These are phyloP conservation scores for Typhlomys cinereus DNA, from an alignment of 2,113 vertebrate genomes.

Conservation along the genomic window DNA sequence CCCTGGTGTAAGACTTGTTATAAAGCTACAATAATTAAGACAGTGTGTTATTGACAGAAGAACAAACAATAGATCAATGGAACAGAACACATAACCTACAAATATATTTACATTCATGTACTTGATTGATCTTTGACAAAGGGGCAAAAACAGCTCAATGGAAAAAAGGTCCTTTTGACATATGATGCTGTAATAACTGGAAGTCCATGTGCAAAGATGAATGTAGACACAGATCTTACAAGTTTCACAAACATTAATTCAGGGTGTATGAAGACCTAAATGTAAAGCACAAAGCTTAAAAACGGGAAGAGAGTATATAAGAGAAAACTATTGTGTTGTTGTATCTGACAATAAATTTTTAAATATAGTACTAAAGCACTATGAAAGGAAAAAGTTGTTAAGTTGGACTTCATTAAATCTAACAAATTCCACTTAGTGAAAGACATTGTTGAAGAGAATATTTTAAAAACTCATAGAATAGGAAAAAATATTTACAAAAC, in stretches of 20 bases:
- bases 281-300: background rate
- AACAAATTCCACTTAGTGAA: background rate
- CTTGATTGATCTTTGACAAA: background rate
- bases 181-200: background rate
- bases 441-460: background rate
- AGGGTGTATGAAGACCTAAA: background rate
- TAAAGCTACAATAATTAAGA: slow-evolving; percentile 2
- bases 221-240: background rate
- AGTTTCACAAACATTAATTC: background rate
- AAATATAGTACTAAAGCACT: background rate
- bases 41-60: background rate
- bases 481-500: background rate
- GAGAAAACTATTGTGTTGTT: background rate
- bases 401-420: background rate
- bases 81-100: background rate
- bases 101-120: background rate
- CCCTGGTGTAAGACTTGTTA: background rate
- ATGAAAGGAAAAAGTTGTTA: background rate
- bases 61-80: background rate
- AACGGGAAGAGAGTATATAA: background rate
- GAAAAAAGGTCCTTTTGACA: background rate
- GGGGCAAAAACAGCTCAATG: background rate
- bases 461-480: background rate
- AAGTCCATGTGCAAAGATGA: background rate
- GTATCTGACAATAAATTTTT: background rate